Conservation (phyloP, 1,140 invertebrate species). For the Spodoptera litura region DNA sequence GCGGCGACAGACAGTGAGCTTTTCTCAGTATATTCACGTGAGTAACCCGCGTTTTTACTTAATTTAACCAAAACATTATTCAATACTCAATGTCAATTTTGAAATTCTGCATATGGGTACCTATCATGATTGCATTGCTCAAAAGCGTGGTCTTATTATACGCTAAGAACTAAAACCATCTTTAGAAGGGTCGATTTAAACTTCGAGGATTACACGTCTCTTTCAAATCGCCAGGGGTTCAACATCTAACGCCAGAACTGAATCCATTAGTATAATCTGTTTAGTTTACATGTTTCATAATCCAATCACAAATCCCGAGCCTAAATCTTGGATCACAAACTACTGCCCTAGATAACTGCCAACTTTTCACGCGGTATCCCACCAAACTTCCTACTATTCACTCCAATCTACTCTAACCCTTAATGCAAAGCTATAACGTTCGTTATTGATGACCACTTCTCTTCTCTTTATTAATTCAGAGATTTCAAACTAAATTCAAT, state of each 20-base stretch:
- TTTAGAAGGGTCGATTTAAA: too few relatives aligned
- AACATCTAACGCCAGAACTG: neutral
- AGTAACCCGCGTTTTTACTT: too few relatives aligned
- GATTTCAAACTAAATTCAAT: neutral
- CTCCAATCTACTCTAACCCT: neutral
- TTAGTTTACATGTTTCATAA: neutral
- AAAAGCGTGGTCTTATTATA: too few relatives aligned
- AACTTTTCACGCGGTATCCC: slow-evolving; percentile 2
- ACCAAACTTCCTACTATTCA: neutral
- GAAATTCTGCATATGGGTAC: too few relatives aligned
- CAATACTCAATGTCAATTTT: too few relatives aligned
- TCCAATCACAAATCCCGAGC: neutral
- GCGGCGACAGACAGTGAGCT: too few relatives aligned
- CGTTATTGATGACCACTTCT: neutral
- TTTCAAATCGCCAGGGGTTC: too few relatives aligned
- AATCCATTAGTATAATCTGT: neutral
- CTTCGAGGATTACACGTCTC: too few relatives aligned
- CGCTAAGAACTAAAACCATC: too few relatives aligned
- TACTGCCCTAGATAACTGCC: neutral
- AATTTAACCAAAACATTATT: too few relatives aligned
- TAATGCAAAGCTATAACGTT: neutral
- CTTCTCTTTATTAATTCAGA: neutral
- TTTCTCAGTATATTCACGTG: too few relatives aligned
- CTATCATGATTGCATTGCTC: too few relatives aligned
- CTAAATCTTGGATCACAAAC: slow-evolving; percentile 8